Percentiles rank a stretch among this genome's conserved stretches.
Conservation (phyloP, 1,140 invertebrate species). For the Dolichoris vasculosae region DNA sequence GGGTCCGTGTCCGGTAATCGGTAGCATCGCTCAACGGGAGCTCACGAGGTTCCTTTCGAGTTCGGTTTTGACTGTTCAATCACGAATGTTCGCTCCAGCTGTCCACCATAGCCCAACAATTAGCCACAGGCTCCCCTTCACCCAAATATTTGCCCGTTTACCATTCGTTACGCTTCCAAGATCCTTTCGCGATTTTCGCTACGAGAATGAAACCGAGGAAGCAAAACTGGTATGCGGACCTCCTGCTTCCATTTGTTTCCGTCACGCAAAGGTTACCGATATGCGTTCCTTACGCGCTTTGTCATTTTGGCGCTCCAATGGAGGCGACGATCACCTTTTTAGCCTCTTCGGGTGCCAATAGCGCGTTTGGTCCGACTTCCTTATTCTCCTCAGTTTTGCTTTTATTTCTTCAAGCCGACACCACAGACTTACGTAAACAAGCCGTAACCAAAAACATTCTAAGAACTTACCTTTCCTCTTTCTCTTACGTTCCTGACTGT, state of each 20-base stretch:
- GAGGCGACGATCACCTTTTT: not conserved
- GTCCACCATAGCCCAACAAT: conserved; percentile 30
- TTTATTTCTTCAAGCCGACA: not conserved
- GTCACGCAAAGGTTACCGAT: not conserved
- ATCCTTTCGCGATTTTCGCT: conserved; percentile 1
- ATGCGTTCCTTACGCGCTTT: not conserved
- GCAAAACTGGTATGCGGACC: not conserved
- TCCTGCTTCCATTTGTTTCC: not conserved
- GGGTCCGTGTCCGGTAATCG: not conserved
- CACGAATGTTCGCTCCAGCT: not conserved
- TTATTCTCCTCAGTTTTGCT: not conserved
- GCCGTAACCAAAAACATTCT: not conserved
- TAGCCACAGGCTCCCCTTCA: conserved; percentile 61
- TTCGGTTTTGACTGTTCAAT: conserved; percentile 65
- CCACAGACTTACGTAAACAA: conserved; percentile 8
- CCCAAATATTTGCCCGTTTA: conserved; percentile 63
- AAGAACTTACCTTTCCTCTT: not conserved
- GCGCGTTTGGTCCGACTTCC: not conserved
- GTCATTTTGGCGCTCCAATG: not conserved
- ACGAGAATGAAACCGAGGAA: not conserved
- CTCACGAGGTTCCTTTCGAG: not conserved
- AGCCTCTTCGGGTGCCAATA: not conserved
- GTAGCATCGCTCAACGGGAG: conserved; percentile 28
- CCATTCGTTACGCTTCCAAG: conserved; percentile 50
- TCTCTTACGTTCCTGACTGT: not conserved